These are phyloP conservation scores for Taurulus bubalis DNA, from an alignment of 2,113 vertebrate genomes.

Conservation along the genomic window DNA sequence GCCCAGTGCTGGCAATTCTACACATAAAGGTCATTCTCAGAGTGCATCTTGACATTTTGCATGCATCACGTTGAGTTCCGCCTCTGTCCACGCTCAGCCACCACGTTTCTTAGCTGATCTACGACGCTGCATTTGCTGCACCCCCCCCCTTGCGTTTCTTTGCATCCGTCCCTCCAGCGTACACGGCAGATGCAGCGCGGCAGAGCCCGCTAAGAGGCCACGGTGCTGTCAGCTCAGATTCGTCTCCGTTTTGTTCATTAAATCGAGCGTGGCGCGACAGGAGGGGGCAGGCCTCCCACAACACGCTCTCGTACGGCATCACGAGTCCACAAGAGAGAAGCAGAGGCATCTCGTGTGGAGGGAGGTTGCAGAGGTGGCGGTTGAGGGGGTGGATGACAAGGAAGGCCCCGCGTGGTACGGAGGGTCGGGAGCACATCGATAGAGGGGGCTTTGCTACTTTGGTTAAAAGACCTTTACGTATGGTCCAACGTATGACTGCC, in stretches of 20 bases:
- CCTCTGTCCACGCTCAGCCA: not conserved
- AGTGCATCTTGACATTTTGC: slow-evolving; percentile 34
- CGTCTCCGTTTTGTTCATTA: slow-evolving; percentile 82
- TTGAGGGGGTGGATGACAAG: slow-evolving; percentile 20
- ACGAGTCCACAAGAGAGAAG: slow-evolving; percentile 81
- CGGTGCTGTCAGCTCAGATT: slow-evolving; percentile 73
- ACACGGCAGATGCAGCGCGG: slow-evolving; percentile 53
- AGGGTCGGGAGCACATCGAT: not conserved
- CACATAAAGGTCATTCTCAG: slow-evolving; percentile 48
- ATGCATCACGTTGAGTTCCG: not conserved
- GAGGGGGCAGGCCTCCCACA: slow-evolving; percentile 29
- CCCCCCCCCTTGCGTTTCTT: slow-evolving; percentile 12
- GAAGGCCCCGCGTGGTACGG: not conserved
- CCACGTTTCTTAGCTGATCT: not conserved
- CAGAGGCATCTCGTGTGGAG: slow-evolving; percentile 47
- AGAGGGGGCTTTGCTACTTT: slow-evolving; percentile 10
- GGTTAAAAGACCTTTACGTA: slow-evolving; percentile 15
- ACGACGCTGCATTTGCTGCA: not conserved
- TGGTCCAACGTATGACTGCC: slow-evolving; percentile 26
- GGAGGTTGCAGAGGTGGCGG: not conserved
- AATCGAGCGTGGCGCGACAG: slow-evolving; percentile 63
- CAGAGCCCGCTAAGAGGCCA: slow-evolving; percentile 46
- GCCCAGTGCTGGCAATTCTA: not conserved
- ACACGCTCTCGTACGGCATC: slow-evolving; percentile 52
- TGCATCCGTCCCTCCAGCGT: slow-evolving; percentile 48